Evolutionary conservation across 2,888 invertebrate species (phyloP).

Genomic region (Stenichneumon culpator): DNA sequence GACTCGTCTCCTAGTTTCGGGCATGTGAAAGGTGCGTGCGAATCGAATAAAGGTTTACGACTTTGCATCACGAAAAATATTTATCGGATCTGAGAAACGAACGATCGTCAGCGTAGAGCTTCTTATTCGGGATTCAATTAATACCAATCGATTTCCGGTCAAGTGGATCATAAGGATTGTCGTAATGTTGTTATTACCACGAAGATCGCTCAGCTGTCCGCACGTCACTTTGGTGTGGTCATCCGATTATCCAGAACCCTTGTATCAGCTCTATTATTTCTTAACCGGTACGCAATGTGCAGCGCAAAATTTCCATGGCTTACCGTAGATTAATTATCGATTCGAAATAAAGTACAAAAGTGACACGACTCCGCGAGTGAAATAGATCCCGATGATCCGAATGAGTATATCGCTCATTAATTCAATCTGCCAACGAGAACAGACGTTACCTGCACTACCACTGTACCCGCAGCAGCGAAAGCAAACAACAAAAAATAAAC

Average conservation of each 20-base stretch:
- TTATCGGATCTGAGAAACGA: background rate
- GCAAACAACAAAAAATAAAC: background rate
- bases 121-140: background rate
- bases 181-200: conserved; percentile 19
- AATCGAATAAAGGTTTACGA: background rate
- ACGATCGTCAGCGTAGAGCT: conserved; percentile 13
- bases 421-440: background rate
- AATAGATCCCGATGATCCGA: background rate
- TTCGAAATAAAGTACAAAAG: background rate
- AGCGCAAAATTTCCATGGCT: conserved; percentile 44
- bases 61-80: conserved; percentile 4
- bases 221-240: conserved; percentile 18
- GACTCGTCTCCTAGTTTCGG: background rate
- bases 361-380: background rate
- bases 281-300: conserved; percentile 26
- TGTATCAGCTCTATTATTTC: conserved; percentile 5
- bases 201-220: conserved; percentile 5
- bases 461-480: background rate
- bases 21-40: background rate
- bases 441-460: background rate
- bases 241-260: conserved; percentile 15
- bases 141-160: conserved; percentile 42
- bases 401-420: background rate
- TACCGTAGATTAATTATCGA: conserved; percentile 17
- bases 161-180: conserved; percentile 21